Base-by-base conservation (phyloP, 37 sponge, comb jelly and placozoan species). In the Axinella damicornis region DNA sequence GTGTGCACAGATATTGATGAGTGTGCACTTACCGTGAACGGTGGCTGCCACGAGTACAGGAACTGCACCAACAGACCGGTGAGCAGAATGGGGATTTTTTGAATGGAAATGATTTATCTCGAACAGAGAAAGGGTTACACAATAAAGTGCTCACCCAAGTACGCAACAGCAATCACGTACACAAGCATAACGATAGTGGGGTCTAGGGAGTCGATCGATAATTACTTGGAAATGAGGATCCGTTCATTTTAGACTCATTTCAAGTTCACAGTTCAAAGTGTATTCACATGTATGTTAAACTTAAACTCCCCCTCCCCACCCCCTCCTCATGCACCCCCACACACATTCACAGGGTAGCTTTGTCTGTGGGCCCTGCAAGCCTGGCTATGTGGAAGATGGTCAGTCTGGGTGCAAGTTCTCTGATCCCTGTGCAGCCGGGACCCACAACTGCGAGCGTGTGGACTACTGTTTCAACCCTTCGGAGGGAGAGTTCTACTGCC, bases 1-100 rank as follows among this genome's bases (percentile, higher is more conserved):
- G 77, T 72, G 14, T 98, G 98, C 80, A 32, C n/a, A 17, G 96
- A 98, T 73, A 78, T 95, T 18, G 67, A 98, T 63, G 97, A 97
- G 77, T 97, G 97, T 63, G 77, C 69, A 28, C 21, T 17, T 2
- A 27, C 19, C 2, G 53, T 53, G 2, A 83, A 92, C 59, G 83
- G 87, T 0, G 86, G 79, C 0, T 96, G 97, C 81, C 67, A 87
- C 53, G 70, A 81, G 12, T 33, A 73, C 55, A 66, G 90, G 66
- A 77, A 85, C 19, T 96, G 97, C 46, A 62, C 33, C 63, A 93
- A 96, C 72, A 81, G 83, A 24, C 34, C 38, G 2, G 92, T 87
- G 65, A 77, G 83, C 0, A 18, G 27, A 63, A 12, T 9, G n/a
- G n/a, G n/a, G n/a, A n/a, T n/a, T n/a, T n/a, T n/a, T n/a, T n/a